Conservation (phyloP, 2,113 vertebrate genomes). For the Setophaga coronata region DNA sequence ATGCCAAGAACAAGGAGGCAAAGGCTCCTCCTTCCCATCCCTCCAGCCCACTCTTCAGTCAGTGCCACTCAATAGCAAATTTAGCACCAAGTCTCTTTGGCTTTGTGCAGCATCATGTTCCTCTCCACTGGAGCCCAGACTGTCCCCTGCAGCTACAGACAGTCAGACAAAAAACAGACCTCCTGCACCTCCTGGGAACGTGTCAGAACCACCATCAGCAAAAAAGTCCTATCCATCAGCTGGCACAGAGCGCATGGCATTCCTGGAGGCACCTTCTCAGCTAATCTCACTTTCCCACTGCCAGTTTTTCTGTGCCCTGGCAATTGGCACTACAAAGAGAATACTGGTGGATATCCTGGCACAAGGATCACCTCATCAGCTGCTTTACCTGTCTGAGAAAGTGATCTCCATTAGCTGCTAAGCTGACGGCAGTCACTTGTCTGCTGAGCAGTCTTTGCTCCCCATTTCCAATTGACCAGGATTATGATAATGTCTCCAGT, state of each 20-base stretch:
- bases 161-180: not conserved
- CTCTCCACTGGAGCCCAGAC: rapidly evolving
- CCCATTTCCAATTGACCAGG: constrained; percentile 50
- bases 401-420: not conserved
- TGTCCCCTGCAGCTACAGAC: not conserved
- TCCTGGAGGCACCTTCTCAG: not conserved
- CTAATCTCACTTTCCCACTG: rapidly evolving
- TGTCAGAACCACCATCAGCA: not conserved
- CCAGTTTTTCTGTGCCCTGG: rapidly evolving
- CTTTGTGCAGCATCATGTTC: not conserved
- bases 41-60: not conserved
- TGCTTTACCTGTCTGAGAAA: not conserved
- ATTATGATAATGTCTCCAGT: constrained; percentile 63
- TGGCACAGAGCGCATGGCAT: rapidly evolving
- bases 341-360: rapidly evolving
- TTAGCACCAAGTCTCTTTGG: rapidly evolving
- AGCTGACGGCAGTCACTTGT: not conserved
- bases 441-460: not conserved
- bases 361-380: not conserved
- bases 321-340: not conserved
- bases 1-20: not conserved
- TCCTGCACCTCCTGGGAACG: not conserved
- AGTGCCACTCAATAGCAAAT: not conserved
- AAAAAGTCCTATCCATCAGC: not conserved
- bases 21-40: not conserved